Conservation (phyloP, 2,888 invertebrate genomes). For the Biston betularia region DNA sequence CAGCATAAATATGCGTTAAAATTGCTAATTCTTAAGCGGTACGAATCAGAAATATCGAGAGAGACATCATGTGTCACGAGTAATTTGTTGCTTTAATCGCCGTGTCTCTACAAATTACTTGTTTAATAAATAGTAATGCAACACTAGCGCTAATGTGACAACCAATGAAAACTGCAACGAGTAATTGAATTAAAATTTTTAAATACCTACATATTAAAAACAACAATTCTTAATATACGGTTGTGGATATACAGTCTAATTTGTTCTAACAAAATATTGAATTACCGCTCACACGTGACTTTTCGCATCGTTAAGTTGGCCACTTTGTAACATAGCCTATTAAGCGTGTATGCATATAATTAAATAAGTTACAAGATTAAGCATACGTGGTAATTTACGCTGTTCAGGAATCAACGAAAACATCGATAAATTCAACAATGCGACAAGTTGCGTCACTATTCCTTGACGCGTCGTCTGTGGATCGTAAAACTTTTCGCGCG, state of each 20-base stretch:
- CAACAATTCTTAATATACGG: too few species aligned
- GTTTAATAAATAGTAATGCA: conserved; percentile 23
- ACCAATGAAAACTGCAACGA: background rate
- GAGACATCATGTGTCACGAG: conserved; percentile 42
- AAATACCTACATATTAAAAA: too few species aligned
- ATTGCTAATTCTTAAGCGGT: conserved; percentile 42
- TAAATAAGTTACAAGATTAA: background rate
- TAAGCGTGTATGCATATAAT: background rate
- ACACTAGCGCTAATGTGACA: background rate
- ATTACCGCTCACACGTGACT: too few species aligned
- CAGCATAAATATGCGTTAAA: conserved; percentile 44
- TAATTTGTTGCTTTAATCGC: conserved; percentile 35
- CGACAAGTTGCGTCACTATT: conserved; percentile 65
- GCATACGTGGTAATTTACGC: background rate
- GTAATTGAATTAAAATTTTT: background rate
- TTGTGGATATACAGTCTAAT: too few species aligned
- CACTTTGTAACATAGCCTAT: too few species aligned
- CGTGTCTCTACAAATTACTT: conserved; percentile 32
- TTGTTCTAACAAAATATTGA: too few species aligned
- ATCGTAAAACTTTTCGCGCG: conserved; percentile 85
- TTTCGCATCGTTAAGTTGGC: too few species aligned
- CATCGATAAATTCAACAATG: conserved; percentile 48
- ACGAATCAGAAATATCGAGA: conserved; percentile 33
- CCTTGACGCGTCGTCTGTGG: conserved; percentile 76
- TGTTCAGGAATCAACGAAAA: conserved; percentile 21